Evolutionary conservation across 2,888 invertebrate species (phyloP), one percentile per base, ranked within the genome.

Genomic region (Caenorhabditis wallacei): DNA sequence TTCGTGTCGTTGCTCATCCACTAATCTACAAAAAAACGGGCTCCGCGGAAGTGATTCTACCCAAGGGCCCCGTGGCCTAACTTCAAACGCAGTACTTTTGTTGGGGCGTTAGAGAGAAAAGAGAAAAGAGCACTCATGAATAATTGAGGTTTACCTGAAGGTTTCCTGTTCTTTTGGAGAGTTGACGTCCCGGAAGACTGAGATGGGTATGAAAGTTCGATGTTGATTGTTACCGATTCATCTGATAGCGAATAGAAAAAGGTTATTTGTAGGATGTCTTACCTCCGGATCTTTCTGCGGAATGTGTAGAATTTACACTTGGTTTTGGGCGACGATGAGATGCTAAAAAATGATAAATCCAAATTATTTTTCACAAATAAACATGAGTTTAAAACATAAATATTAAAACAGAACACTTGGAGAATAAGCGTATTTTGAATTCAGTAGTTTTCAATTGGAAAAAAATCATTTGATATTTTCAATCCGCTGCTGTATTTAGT

Each of bases 91-190:
- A 43, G 53, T 78, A 63, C 69, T 69, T 78, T 78, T 61, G 30
- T 61, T 59, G 30, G n/a, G 54, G 63, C 22, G 18, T 63, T 26
- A n/a, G 63, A 51, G 66, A 53, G 53, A 5, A 53, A 66, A 66
- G 24, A 54, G 53, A 75, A 69, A 63, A 78, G 78, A 54, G 78
- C 69, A 69, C 61, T 78, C 78, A 78, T 78, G 78, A 78, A 78
- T 78, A 78, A 69, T 78, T 59, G 78, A 70, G 78, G 69, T 78
- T 69, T 68, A 78, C 78, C 69, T 78, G 78, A 78, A 78, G 78
- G 78, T 69, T 69, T 78, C 78, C 78, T 78, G 78, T 78, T 78
- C 69, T 69, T 78, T 78, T 78, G 78, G 69, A 78, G 78, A 48
- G 54, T 78, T 78, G 69, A 78, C 69, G 78, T 78, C 69, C 80